Evolutionary conservation across 2,888 invertebrate genomes (phyloP).

Genomic region (Euplexia lucipara): DNA sequence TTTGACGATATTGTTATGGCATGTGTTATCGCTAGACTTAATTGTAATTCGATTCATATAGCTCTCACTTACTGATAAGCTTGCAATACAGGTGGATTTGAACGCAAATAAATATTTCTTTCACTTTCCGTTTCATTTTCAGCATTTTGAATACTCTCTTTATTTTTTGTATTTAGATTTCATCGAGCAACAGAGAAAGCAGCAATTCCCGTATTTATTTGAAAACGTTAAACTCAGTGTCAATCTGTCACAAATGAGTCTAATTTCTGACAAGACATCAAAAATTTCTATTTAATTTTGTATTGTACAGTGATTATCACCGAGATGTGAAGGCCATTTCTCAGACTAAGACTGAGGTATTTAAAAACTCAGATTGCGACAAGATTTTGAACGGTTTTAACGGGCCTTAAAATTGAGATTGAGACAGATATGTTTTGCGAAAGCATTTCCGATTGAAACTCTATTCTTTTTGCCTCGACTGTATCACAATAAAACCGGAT

Average conservation of each 20-base stretch:
- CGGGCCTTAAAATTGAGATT: no score
- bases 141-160: background rate
- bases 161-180: background rate
- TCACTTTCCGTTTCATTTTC: background rate
- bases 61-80: conserved; percentile 39
- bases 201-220: no score
- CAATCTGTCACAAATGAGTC: no score
- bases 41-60: conserved; percentile 45
- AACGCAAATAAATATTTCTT: background rate
- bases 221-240: no score
- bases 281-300: no score
- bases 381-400: no score
- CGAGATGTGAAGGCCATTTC: no score
- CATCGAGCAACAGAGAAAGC: background rate
- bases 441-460: conserved; percentile 16
- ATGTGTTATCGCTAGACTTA: conserved; percentile 38
- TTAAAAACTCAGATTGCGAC: no score
- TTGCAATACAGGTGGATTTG: background rate
- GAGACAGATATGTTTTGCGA: conserved; percentile 4
- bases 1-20: conserved; percentile 29
- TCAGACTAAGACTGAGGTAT: no score
- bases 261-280: no score
- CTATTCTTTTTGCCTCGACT: conserved; percentile 46
- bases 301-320: no score
- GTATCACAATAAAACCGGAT: conserved; percentile 48